Base-by-base conservation (phyloP, 2,113 vertebrate genomes). In the Sula dactylatra region DNA sequence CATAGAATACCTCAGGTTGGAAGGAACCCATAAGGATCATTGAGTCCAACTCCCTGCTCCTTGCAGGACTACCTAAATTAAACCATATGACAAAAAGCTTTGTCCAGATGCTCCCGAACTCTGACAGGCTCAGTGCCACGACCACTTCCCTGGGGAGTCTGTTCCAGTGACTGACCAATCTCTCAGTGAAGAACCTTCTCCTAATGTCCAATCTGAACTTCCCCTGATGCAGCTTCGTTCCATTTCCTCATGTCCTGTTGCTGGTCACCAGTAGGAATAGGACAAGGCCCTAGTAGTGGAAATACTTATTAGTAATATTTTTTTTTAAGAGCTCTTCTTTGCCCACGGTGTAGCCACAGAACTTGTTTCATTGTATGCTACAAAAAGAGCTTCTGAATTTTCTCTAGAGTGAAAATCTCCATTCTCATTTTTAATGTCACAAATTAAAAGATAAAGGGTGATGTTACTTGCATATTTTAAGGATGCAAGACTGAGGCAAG, bases 221-320 rank as follows among this genome's bases (percentile, higher is more conserved):
- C n/a, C 32, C 34, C 38, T 77, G 42, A 26, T 9, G 22, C 42
- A 70, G 13, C 3, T 40, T 44, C 50, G 9, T 55, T 29, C 27
- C 18, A 11, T 81, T 80, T 74, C 12, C n/a, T 59, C 2, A 1
- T 34, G 11, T 50, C 38, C 11, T 50, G 0, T 9, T 1, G 1
- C 12, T 45, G 11, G 9, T 65, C n/a, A 79, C 24, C 40, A 59
- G 40, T 7, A 55, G 12, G 16, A 78, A 26, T 0, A 34, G 26
- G 34, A 61, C 0, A 8, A 90, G 6, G 8, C 20, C 13, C 36
- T 61, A 7, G 9, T 6, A 26, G 19, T 22, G 7, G 7, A 84
- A 88, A 81, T 25, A 55, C 19, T 50, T 49, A 34, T 2, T 8
- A 44, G 7, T 1, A 45, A 45, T 45, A 45, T 45, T 6, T 32